Evolutionary conservation across 2,797 vertebrate species (phyloP).

Genomic region (Monodelphis domestica): DNA sequence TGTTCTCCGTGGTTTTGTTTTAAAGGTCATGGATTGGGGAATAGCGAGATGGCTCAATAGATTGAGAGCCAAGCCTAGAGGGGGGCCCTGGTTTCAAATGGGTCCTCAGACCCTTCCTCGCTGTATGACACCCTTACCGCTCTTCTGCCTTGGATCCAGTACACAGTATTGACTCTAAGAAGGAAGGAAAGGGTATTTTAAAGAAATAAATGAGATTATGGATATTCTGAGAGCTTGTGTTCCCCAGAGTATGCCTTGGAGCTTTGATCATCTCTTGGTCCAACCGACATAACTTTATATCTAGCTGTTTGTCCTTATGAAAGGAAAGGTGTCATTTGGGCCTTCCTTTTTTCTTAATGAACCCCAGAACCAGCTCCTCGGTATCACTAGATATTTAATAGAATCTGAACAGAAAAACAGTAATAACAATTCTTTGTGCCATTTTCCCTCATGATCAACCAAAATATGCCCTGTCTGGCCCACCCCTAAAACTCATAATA

Average conservation of each 20-base stretch:
- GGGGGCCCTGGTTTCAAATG: too few relatives aligned
- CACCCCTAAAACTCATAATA: background rate
- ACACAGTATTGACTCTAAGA: too few relatives aligned
- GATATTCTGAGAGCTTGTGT: background rate
- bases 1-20: background rate
- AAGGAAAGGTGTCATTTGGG: background rate
- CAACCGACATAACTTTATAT: background rate
- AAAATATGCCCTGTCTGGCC: background rate
- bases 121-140: too few relatives aligned
- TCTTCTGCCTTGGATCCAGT: too few relatives aligned
- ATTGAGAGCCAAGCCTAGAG: too few relatives aligned
- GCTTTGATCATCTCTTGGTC: background rate
- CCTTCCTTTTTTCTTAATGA: background rate
- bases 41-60: too few relatives aligned
- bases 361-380: background rate
- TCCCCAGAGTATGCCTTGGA: background rate
- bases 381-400: background rate
- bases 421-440: background rate
- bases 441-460: background rate
- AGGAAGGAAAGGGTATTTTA: too few relatives aligned
- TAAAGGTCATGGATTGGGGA: background rate
- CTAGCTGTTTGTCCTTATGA: background rate
- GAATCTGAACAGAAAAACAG: background rate
- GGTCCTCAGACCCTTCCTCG: too few relatives aligned
- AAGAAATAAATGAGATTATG: too few relatives aligned